A percentile compares a stretch with the other conserved stretches of the same genome.
These are phyloP conservation scores for Lapara coniferarum DNA, from an alignment of 2,888 invertebrate species.

Conservation along the genomic window DNA sequence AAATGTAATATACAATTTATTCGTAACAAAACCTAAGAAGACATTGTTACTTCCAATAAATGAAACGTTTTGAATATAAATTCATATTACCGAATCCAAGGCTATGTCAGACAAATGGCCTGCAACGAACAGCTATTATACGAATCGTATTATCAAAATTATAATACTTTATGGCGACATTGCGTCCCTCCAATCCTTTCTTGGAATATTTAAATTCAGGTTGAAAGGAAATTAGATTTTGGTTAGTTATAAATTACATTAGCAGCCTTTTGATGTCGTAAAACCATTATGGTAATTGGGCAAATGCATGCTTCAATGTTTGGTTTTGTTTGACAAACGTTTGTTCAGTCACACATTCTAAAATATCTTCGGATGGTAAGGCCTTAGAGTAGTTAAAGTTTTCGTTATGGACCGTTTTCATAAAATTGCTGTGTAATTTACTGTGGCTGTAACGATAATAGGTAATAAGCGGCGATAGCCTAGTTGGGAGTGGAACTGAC, in stretches of 20 bases:
- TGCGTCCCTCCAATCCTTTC: slow-evolving; percentile 12
- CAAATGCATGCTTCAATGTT: slow-evolving; percentile 12
- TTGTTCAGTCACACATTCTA: slow-evolving; percentile 6
- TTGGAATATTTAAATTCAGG: slow-evolving; percentile 24
- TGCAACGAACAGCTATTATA: slow-evolving; percentile 19
- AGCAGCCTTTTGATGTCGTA: slow-evolving; percentile 24
- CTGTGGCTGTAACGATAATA: too few species aligned
- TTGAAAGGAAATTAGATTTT: slow-evolving; percentile 29
- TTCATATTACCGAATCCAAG: slow-evolving; percentile 6
- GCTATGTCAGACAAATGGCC: not conserved
- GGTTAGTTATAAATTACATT: slow-evolving; percentile 28
- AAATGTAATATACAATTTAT: too few species aligned
- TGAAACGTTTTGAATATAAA: not conserved
- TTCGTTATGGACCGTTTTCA: not conserved
- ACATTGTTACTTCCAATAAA: not conserved
- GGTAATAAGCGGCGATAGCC: too few species aligned
- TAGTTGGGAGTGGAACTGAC: too few species aligned
- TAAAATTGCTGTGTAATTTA: too few species aligned
- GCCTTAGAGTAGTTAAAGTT: not conserved
- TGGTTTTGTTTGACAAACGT: not conserved
- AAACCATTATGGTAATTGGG: slow-evolving; percentile 23
- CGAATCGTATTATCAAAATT: slow-evolving; percentile 26
- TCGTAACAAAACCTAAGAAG: not conserved
- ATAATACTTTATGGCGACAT: slow-evolving; percentile 13
- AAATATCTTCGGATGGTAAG: not conserved